Evolutionary conservation across 1,140 invertebrate genomes (phyloP).

Genomic region (Diabrotica undecimpunctata): DNA sequence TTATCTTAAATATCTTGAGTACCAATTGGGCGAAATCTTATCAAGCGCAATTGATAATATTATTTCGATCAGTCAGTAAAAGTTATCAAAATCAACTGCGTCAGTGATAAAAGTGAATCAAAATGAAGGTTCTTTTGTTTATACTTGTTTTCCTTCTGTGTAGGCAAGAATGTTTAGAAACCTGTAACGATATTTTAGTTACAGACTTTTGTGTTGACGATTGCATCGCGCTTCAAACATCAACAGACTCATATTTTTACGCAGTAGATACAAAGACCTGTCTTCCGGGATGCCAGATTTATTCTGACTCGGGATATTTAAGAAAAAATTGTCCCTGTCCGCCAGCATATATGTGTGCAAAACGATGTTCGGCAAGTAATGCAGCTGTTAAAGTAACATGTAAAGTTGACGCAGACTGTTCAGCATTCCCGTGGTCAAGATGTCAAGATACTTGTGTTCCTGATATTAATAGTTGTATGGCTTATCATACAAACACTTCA

Average conservation of each 20-base stretch:
- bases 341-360: conserved; percentile 20
- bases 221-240: conserved; percentile 5
- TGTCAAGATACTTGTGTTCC: conserved; percentile 20
- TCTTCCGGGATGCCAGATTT: background rate
- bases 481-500: conserved; percentile 25
- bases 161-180: background rate
- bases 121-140: too few species aligned
- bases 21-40: too few species aligned
- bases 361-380: conserved; percentile 13
- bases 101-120: too few species aligned
- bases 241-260: conserved; percentile 14
- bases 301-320: background rate
- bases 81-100: too few species aligned
- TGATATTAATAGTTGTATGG: conserved; percentile 26
- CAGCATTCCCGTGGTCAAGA: background rate
- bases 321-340: conserved; percentile 8
- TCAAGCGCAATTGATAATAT: too few species aligned
- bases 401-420: conserved; percentile 15
- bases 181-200: conserved; percentile 9
- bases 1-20: too few species aligned
- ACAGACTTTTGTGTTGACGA: conserved; percentile 13
- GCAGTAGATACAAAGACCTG: conserved; percentile 3
- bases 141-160: too few species aligned
- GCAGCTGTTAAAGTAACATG: background rate
- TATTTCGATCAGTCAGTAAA: too few species aligned